phyloP scores from a whole-genome alignment of 2,888 invertebrate genomes.

The Glyphotaelius pellucidus region DNA sequence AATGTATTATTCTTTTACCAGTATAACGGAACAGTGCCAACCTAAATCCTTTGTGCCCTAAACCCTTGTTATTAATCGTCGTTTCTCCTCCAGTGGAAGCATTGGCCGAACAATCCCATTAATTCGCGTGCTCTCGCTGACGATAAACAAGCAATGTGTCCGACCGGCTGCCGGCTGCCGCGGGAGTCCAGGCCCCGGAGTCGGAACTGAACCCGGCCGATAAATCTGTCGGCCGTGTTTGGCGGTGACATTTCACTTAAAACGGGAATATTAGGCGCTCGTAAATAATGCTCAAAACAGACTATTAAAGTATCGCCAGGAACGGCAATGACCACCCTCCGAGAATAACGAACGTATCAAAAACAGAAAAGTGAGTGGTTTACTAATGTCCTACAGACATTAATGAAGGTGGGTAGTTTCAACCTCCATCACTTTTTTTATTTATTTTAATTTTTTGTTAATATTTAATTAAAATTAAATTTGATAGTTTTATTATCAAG shows the following conservation, averaged over 20 bases:
- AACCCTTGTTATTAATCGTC: neutral
- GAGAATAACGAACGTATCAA: neutral
- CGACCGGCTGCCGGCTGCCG: neutral
- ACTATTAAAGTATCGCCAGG: neutral
- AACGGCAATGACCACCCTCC: neutral
- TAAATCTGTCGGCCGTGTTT: conserved; percentile 16
- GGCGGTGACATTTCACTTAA: conserved; percentile 17
- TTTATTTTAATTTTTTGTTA: too few relatives aligned
- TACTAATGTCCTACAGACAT: too few relatives aligned
- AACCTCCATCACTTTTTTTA: too few relatives aligned
- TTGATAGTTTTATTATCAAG: too few relatives aligned
- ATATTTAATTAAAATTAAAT: too few relatives aligned
- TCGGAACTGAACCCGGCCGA: neutral
- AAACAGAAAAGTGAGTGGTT: neutral
- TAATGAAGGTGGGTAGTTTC: too few relatives aligned
- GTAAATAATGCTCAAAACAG: neutral
- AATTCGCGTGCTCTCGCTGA: neutral
- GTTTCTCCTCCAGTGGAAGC: neutral
- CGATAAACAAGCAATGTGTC: neutral
- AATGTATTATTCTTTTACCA: neutral
- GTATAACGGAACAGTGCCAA: neutral
- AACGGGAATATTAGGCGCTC: neutral
- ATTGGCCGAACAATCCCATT: conserved; percentile 13
- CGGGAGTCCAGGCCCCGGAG: neutral
- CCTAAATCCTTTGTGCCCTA: neutral